Percentiles rank a stretch among this genome's conserved stretches.
These are phyloP conservation scores for Puffinus mauretanicus DNA, from an alignment of 2,113 vertebrate genomes.

Conservation along the genomic window DNA sequence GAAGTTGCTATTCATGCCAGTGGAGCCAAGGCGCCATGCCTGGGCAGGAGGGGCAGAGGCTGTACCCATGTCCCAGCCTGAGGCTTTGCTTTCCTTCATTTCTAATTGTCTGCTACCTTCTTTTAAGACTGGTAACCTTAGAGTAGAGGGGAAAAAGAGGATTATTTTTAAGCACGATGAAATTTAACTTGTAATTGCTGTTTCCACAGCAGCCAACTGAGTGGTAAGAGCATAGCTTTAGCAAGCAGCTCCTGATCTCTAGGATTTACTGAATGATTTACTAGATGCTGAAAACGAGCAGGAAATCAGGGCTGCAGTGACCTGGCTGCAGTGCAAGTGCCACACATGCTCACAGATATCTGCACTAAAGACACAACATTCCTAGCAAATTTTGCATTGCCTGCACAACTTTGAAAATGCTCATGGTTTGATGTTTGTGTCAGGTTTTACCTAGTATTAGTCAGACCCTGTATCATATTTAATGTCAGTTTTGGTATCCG, in stretches of 20 bases:
- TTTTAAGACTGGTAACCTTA: background rate
- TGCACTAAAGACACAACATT: background rate
- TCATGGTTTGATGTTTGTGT: background rate
- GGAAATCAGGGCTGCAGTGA: background rate
- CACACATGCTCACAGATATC: background rate
- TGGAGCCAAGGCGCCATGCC: background rate
- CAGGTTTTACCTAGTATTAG: background rate
- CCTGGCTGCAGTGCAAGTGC: background rate
- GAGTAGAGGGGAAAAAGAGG: background rate
- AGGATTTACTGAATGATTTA: background rate
- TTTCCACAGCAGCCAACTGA: conserved; percentile 9
- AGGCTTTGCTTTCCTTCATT: background rate
- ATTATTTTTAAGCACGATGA: conserved; percentile 3
- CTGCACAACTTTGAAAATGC: background rate
- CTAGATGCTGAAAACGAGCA: background rate
- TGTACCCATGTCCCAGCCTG: fast-evolving
- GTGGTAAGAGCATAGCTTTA: background rate
- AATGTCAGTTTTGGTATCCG: background rate
- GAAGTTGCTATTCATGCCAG: background rate
- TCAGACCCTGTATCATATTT: conserved; percentile 2
- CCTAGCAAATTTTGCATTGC: background rate
- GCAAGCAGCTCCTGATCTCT: background rate
- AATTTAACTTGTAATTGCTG: conserved; percentile 36
- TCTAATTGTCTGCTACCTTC: background rate
- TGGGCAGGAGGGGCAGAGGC: background rate